Evolutionary conservation across 2,797 vertebrate species (phyloP).

Genomic region (Rhyacichthys aspro): DNA sequence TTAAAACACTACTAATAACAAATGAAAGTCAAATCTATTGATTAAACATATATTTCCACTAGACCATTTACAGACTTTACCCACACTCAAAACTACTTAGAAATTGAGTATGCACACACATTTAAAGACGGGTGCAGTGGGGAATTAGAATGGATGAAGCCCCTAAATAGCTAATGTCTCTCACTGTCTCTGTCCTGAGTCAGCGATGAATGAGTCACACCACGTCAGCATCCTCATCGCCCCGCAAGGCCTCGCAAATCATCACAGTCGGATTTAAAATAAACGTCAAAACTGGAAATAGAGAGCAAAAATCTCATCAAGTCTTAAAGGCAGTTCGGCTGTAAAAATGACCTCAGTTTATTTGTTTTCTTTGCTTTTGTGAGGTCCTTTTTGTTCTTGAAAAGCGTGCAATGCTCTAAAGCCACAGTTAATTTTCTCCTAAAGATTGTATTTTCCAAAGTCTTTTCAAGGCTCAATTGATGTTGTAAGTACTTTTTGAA

Average conservation of each 20-base stretch:
- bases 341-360: background rate
- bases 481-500: background rate
- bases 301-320: constrained; percentile 4
- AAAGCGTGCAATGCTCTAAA: background rate
- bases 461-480: too few relatives aligned
- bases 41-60: too few relatives aligned
- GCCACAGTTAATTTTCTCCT: constrained; percentile 1
- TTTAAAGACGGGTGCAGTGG: background rate
- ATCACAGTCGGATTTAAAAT: background rate
- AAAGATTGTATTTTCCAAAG: background rate
- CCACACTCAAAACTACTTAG: background rate
- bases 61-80: background rate
- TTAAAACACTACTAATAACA: too few relatives aligned
- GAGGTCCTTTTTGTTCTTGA: background rate
- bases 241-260: background rate
- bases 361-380: background rate
- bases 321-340: constrained; percentile 4
- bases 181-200: constrained; percentile 7
- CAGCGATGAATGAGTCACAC: constrained; percentile 17
- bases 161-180: background rate
- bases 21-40: too few relatives aligned
- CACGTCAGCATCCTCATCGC: background rate
- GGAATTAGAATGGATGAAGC: constrained; percentile 10
- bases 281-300: background rate
- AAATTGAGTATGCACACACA: background rate